Conservation (phyloP, 1,140 invertebrate genomes). For the Mizuhopecten yessoensis region DNA sequence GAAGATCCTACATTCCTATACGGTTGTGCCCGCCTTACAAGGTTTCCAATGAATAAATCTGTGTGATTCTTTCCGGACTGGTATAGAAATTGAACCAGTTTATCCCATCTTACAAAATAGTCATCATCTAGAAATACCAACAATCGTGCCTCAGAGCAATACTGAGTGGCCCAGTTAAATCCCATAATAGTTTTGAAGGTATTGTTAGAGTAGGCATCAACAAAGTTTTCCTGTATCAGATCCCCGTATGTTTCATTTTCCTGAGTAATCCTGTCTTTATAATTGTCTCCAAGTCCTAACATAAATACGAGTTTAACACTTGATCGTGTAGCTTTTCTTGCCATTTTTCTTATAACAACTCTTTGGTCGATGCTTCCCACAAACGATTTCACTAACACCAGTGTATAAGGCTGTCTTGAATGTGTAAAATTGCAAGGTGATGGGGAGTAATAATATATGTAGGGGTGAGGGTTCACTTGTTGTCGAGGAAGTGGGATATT, state of each 20-base stretch:
- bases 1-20: conserved; percentile 30
- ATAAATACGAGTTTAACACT: conserved; percentile 36
- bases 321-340: neutral
- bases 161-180: conserved; percentile 42
- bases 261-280: neutral
- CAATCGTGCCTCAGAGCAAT: conserved; percentile 44
- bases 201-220: conserved; percentile 52
- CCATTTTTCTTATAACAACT: neutral
- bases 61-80: neutral
- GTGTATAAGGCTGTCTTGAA: neutral
- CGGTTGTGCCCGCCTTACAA: neutral
- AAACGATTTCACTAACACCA: conserved; percentile 45
- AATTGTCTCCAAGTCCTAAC: conserved; percentile 39
- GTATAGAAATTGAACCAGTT: conserved; percentile 43
- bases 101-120: conserved; percentile 27
- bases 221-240: conserved; percentile 48
- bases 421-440: neutral
- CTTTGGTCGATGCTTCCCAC: neutral
- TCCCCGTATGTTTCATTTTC: conserved; percentile 47
- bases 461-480: neutral
- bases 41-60: conserved; percentile 41
- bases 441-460: neutral
- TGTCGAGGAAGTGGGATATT: neutral
- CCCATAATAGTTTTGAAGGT: conserved; percentile 52
- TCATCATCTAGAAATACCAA: conserved; percentile 53